Evolutionary conservation across 2,888 invertebrate genomes (phyloP), one percentile per base, ranked within the genome.

Genomic region (Andrena marginata): DNA sequence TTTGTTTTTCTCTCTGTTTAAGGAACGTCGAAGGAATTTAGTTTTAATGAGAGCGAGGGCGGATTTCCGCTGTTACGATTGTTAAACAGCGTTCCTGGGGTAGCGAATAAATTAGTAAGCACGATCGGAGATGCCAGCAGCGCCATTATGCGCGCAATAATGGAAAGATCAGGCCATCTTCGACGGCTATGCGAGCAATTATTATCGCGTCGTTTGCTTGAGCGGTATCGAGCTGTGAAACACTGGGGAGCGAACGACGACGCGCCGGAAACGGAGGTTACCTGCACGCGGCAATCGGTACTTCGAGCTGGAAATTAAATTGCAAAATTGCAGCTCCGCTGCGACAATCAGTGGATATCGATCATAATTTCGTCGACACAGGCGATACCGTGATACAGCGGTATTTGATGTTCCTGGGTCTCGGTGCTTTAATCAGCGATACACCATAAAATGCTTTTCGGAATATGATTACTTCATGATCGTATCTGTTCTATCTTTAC

Each of bases 281-380:
- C 59, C 59, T 70, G 20, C 59, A 51, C 59, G 51, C 29, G 54
- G 31, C 48, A 16, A 35, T 79, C 56, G 7, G 48, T 63, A 65
- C 70, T 42, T 79, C 59, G 63, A 76, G 31, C 56, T 64, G 49
- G 67, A 76, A 79, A 79, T 79, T 69, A 76, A 76, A 79, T 79
- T 64, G 69, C 54, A 63, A 51, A 60, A 78, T 68, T 68, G 48
- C 33, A 63, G 68, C 33, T 59, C 16, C 29, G 20, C 13, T 10
- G 23, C 29, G 42, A 65, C 75, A 79, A 75, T 69, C 75, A n/a
- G 8, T 35, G 49, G 49, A 20, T 54, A 51, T 64, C 10, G 65
- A 54, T 62, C 29, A 64, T 76, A 76, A 69, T 76, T 75, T 76
- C 64, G 56, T 49, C 62, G 76, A 76, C 64, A 51, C 16, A 29